Evolutionary conservation across 2,888 invertebrate genomes (phyloP).

Genomic region (Aleiodes testaceus): DNA sequence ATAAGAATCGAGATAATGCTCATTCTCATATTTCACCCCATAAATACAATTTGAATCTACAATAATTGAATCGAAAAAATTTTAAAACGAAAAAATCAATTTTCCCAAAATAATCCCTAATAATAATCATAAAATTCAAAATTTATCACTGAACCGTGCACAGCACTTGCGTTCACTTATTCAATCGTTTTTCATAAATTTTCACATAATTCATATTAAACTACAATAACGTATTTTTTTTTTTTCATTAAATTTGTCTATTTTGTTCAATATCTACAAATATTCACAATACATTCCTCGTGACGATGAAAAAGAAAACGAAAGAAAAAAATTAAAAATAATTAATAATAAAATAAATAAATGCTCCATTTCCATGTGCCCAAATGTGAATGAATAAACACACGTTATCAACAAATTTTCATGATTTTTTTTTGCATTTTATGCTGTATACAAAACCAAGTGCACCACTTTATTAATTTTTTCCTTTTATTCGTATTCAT

Average conservation of each 20-base stretch:
- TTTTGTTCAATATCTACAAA: conserved; percentile 46
- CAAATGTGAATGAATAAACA: background rate
- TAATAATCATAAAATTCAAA: background rate
- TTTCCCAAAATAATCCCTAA: no score
- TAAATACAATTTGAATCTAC: conserved; percentile 22
- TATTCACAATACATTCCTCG: conserved; percentile 41
- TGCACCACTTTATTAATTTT: conserved; percentile 26
- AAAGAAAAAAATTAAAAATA: conserved; percentile 6
- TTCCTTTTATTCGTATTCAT: background rate
- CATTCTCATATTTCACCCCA: conserved; percentile 6
- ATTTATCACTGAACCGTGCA: conserved; percentile 34
- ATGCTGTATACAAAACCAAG: conserved; percentile 43
- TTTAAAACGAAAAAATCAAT: background rate
- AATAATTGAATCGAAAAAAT: background rate
- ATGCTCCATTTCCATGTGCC: conserved; percentile 5
- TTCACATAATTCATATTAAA: conserved; percentile 39
- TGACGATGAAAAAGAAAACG: conserved; percentile 22
- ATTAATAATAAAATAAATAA: background rate
- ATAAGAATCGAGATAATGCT: conserved; percentile 14
- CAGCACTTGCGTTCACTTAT: conserved; percentile 33
- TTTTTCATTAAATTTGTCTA: conserved; percentile 4
- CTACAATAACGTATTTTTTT: conserved; percentile 15
- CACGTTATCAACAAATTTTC: conserved; percentile 22
- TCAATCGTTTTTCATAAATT: conserved; percentile 12
- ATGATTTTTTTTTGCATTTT: conserved; percentile 25